Conservation (phyloP, 2,888 invertebrate genomes). For the Leuctra nigra region DNA sequence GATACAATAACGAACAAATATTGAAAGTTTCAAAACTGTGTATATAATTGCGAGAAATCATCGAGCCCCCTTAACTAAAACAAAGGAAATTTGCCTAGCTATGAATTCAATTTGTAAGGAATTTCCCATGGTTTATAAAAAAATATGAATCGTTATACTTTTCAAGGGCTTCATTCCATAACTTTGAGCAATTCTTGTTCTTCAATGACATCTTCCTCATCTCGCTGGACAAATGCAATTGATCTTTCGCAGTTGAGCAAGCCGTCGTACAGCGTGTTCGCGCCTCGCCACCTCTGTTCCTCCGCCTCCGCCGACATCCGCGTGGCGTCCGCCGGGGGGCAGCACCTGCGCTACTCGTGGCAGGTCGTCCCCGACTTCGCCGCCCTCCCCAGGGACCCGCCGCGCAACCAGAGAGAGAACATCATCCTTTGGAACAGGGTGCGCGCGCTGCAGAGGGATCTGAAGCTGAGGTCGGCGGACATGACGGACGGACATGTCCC, state of each 20-base stretch:
- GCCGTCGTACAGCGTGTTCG: background rate
- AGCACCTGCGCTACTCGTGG: conserved; percentile 21
- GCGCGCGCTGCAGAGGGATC: conserved; percentile 19
- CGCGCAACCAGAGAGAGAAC: conserved; percentile 24
- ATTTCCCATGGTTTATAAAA: too few species aligned
- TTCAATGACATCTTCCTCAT: background rate
- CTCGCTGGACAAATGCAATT: too few species aligned
- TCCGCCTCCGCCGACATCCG: background rate
- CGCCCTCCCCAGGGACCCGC: background rate
- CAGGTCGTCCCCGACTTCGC: conserved; percentile 12
- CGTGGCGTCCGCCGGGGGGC: conserved; percentile 16
- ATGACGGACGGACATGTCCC: background rate
- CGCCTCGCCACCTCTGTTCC: background rate
- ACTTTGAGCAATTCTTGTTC: too few species aligned
- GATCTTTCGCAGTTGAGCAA: background rate
- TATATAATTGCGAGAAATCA: too few species aligned
- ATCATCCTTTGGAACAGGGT: conserved; percentile 26
- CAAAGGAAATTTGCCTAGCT: too few species aligned
- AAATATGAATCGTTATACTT: background rate
- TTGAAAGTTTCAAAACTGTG: too few species aligned
- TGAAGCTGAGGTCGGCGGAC: conserved; percentile 9
- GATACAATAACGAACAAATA: too few species aligned
- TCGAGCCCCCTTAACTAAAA: too few species aligned
- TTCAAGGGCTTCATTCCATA: background rate
- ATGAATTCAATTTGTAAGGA: too few species aligned